phyloP scores from a whole-genome alignment of 1,140 invertebrate species.

The Plutomurus gul region DNA sequence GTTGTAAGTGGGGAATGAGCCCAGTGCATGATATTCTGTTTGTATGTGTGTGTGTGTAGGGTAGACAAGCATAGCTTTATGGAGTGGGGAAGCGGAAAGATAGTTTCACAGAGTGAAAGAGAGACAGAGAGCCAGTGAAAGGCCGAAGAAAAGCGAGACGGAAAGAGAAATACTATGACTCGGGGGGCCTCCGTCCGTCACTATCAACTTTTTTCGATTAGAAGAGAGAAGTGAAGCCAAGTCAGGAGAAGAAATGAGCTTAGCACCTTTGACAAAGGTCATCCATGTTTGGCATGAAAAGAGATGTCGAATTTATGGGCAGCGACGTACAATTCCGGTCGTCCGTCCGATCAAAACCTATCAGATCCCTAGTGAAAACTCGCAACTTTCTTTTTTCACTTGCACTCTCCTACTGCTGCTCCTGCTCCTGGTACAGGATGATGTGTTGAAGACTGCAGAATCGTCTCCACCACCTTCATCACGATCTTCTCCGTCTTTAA shows the following conservation, averaged over 20 bases:
- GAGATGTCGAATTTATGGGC: slow-evolving; percentile 34
- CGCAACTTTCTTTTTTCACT: slow-evolving; percentile 17
- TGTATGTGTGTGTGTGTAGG: not conserved
- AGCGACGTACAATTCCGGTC: slow-evolving; percentile 22
- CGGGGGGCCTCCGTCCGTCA: slow-evolving; percentile 6
- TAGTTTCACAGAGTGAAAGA: not conserved
- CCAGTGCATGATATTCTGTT: too few species aligned
- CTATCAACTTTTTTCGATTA: slow-evolving; percentile 7
- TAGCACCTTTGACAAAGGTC: slow-evolving; percentile 37
- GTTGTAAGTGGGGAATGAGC: too few species aligned
- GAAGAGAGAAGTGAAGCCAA: not conserved
- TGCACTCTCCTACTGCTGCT: not conserved
- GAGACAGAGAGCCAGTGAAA: too few species aligned
- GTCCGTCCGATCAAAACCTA: not conserved
- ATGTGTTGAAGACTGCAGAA: not conserved
- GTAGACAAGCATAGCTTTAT: not conserved
- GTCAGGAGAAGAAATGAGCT: slow-evolving; percentile 6
- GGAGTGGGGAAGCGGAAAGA: not conserved
- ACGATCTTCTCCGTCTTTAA: not conserved
- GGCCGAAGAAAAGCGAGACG: not conserved
- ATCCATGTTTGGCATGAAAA: slow-evolving; percentile 40
- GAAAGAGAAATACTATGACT: not conserved
- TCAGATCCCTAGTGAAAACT: not conserved
- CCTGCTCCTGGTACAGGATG: not conserved
- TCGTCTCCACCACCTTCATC: not conserved